Conservation (phyloP, 2,888 invertebrate species). For the Pherbina coryleti region DNA sequence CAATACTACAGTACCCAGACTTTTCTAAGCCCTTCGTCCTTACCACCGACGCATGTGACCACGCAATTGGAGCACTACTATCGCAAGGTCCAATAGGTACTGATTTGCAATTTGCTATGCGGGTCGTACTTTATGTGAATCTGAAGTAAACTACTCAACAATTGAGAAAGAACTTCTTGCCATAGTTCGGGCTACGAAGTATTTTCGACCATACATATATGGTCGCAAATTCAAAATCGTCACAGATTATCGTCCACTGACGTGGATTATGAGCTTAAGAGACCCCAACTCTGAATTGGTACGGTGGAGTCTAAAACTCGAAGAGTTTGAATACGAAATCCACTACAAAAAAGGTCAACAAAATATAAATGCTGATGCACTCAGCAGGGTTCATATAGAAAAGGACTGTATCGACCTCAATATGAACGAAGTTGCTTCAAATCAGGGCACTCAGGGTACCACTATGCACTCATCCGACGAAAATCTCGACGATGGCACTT, state of each 20-base stretch:
- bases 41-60: conserved; percentile 42
- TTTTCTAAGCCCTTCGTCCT: conserved; percentile 24
- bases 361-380: not conserved
- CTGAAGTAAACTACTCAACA: conserved; percentile 51
- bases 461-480: not conserved
- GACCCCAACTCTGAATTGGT: not conserved
- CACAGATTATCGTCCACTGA: not conserved
- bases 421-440: no score
- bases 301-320: not conserved
- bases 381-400: not conserved
- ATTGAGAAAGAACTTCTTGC: not conserved
- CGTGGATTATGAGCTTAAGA: not conserved
- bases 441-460: not conserved
- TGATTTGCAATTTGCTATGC: conserved; percentile 50
- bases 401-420: no score
- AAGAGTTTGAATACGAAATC: not conserved
- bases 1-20: conserved; percentile 39
- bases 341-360: not conserved
- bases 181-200: not conserved
- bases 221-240: not conserved
- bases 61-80: conserved; percentile 52
- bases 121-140: conserved; percentile 50
- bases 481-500: not conserved
- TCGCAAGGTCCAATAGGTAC: not conserved
- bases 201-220: conserved; percentile 51